phyloP scores from a whole-genome alignment of 2,797 vertebrate species.

The Urocyon cinereoargenteus region DNA sequence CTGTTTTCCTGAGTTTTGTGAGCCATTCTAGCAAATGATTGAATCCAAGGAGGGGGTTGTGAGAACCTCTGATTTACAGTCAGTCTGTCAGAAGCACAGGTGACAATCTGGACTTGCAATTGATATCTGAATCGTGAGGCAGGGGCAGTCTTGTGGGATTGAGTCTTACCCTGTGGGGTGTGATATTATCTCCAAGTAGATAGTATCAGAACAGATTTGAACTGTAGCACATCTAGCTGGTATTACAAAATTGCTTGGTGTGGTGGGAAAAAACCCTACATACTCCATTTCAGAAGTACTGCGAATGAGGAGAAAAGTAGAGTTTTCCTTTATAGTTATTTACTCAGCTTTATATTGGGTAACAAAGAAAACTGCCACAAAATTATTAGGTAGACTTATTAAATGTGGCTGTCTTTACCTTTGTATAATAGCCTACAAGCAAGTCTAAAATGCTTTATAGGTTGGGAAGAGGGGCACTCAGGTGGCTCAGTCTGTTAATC shows the following conservation, averaged over 20 bases:
- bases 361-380: conserved; percentile 25
- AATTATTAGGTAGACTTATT: neutral
- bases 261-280: neutral
- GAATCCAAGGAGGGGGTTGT: neutral
- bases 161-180: neutral
- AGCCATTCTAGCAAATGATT: neutral
- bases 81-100: neutral
- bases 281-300: neutral
- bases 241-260: neutral
- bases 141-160: neutral
- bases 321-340: neutral
- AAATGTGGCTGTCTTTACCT: neutral
- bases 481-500: neutral
- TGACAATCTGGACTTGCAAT: neutral
- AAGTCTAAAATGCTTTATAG: neutral
- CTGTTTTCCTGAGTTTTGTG: neutral
- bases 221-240: neutral
- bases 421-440: neutral
- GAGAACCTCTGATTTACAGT: neutral
- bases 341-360: neutral
- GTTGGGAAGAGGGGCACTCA: neutral
- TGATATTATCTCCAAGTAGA: neutral
- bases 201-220: neutral
- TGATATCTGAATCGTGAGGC: neutral
- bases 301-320: neutral